Base-by-base conservation (phyloP, 2,888 invertebrate species). In the Mythimna lalbum region DNA sequence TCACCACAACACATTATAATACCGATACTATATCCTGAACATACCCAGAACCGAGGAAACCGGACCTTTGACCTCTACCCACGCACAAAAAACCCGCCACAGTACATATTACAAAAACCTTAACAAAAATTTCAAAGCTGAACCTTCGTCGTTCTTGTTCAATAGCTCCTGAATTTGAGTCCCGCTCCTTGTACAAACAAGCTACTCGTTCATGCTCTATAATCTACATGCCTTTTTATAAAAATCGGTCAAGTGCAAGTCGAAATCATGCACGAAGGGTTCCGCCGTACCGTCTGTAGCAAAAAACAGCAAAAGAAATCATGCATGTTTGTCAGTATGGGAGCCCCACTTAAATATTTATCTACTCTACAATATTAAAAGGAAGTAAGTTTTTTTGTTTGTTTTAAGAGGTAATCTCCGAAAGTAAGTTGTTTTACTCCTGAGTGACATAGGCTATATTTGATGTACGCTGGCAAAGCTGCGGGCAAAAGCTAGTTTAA, bases 161-260 rank as follows among this genome's bases (percentile, higher is more conserved):
- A 73, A 85, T 76, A 75, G 76, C 53, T 74, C 47, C 33, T 33
- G 39, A 73, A 71, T 70, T 63, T 43, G 55, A 71, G 63, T 62
- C 57, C 50, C 59, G 49, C 43, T 71, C n/a, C 65, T 71, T 71
- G 57, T 70, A 50, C 76, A 73, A 78, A 76, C 61, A 81, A 81
- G 74, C 68, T 61, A 60, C 77, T 79, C 69, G 63, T 73, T 78
- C 65, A 63, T 73, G 69, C 75, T 74, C 69, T 61, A 47, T 47
- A 43, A 70, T 43, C 21, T 53, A 78, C 74, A 77, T 64, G 64
- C 27, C 64, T 67, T 78, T 81, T 78, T 64, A 73, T 82, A 71
- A 80, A 36, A 27, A 39, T 12, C 4, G 14, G 39, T 1, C 14
- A 14, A 14, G 39, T 14, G 4, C 4, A 14, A 39, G 14, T 14